Evolutionary conservation across 2,888 invertebrate genomes (phyloP), one percentile per base, ranked within the genome.

Genomic region (Acronicta psi): DNA sequence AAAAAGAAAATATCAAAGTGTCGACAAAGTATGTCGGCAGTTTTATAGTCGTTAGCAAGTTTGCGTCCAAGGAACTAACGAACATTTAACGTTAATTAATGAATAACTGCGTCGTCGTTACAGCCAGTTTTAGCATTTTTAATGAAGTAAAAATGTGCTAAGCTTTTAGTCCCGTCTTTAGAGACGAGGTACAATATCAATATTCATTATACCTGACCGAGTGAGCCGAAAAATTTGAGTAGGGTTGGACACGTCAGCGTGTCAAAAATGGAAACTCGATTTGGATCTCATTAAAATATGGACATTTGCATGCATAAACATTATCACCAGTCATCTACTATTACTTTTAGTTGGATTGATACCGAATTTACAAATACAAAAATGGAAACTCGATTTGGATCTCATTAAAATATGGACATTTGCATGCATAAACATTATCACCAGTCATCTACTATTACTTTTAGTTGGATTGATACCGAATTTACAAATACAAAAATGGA

Each of bases 191-290:
- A 47, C 49, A 60, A 61, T 61, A 79, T 77, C 74, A 77, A 78
- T 77, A 80, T 79, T 80, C 69, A 70, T 74, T 65, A 64, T 25
- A 50, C 59, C 60, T 59, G 60, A 71, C 66, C 67, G 80, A 79
- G 78, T 80, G 80, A 79, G 81, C 79, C 81, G 83, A 77, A 74
- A 81, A 84, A 74, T 77, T 74, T 87, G 86, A 89, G 77, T 73
- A 86, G 85, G 89, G 89, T 88, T 78, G 73, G 85, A 83, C 86
- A 69, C 82, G 85, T 83, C 86, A 82, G 64, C 49, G 49, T 69
- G 69, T 77, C 82, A 80, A 73, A 75, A 79, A 73, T 73, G 73
- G 70, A 73, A 66, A 64, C 64, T 77, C 51, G 58, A 79, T 75
- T 79, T 62, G 65, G 50, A 73, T 72, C 70, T 69, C 73, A 77